Percentiles rank a stretch among this genome's conserved stretches.
These are phyloP conservation scores for Mirza zaza DNA, from an alignment of 2,113 vertebrate species.

Conservation along the genomic window DNA sequence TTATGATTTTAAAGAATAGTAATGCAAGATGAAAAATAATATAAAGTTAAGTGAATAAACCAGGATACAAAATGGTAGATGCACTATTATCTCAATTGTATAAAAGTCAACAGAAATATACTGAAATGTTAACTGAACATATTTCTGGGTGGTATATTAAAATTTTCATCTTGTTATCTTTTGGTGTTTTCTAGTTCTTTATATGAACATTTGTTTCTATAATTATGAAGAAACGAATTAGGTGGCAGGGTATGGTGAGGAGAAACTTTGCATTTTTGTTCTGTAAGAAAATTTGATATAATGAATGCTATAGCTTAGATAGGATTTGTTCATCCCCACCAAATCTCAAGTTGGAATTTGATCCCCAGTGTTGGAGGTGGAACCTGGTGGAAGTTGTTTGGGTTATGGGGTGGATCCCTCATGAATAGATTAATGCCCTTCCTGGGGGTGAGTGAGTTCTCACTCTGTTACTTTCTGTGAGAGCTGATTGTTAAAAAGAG, in stretches of 20 bases:
- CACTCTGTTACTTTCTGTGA: not conserved
- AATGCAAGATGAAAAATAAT: not conserved
- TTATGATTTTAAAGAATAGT: constrained; percentile 31
- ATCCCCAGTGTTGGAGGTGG: not conserved
- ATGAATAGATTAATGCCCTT: not conserved
- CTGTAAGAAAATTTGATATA: not conserved
- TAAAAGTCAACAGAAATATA: not conserved
- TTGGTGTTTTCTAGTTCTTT: constrained; percentile 27
- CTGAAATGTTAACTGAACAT: not conserved
- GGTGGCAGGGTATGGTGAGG: not conserved
- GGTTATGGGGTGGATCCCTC: not conserved
- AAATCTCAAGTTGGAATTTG: not conserved
- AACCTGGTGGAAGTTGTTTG: not conserved
- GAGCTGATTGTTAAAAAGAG: too few relatives aligned
- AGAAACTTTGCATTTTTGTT: not conserved
- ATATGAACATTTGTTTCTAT: not conserved
- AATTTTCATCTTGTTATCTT: not conserved
- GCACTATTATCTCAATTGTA: not conserved
- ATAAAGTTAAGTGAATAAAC: not conserved
- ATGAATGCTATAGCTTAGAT: not conserved
- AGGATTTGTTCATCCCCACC: not conserved
- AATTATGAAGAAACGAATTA: constrained; percentile 30
- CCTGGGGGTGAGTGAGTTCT: not conserved
- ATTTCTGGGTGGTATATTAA: not conserved
- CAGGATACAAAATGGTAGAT: not conserved